Evolutionary conservation across 2,888 invertebrate species (phyloP).

Genomic region (Tryphoninae sp.): DNA sequence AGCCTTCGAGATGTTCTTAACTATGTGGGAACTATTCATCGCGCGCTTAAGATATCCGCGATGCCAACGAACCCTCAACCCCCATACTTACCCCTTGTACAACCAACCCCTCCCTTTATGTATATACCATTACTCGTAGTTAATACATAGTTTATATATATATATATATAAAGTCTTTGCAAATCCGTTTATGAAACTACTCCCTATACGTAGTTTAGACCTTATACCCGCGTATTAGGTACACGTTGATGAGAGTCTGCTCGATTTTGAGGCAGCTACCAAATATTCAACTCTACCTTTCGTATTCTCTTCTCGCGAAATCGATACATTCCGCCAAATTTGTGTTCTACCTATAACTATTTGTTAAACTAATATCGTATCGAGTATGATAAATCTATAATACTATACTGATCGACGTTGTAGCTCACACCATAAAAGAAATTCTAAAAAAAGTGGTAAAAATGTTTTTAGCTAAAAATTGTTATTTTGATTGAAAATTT

Average conservation of each 20-base stretch:
- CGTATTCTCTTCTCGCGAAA: too few relatives aligned
- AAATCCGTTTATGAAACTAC: conserved; percentile 39
- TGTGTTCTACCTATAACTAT: too few relatives aligned
- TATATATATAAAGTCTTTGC: conserved; percentile 13
- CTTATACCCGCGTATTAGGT: conserved; percentile 37
- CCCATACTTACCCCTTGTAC: conserved; percentile 2
- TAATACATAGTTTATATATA: conserved; percentile 14
- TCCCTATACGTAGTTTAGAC: conserved; percentile 8
- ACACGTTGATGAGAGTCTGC: conserved; percentile 30
- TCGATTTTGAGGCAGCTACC: conserved; percentile 4
- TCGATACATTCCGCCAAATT: too few relatives aligned
- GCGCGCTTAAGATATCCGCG: conserved; percentile 69
- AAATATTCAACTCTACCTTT: too few relatives aligned
- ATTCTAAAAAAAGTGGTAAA: too few relatives aligned
- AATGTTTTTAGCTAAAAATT: too few relatives aligned
- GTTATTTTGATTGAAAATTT: too few relatives aligned
- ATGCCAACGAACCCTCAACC: conserved; percentile 18
- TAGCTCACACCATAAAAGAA: too few relatives aligned
- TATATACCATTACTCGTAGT: not conserved
- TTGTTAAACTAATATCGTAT: too few relatives aligned
- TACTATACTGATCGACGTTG: too few relatives aligned
- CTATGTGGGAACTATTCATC: conserved; percentile 75
- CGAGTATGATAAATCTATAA: too few relatives aligned
- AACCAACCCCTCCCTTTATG: not conserved
- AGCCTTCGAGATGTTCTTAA: conserved; percentile 67